Evolutionary conservation across 2,888 invertebrate genomes (phyloP).

Genomic region (Epinotia ramella): DNA sequence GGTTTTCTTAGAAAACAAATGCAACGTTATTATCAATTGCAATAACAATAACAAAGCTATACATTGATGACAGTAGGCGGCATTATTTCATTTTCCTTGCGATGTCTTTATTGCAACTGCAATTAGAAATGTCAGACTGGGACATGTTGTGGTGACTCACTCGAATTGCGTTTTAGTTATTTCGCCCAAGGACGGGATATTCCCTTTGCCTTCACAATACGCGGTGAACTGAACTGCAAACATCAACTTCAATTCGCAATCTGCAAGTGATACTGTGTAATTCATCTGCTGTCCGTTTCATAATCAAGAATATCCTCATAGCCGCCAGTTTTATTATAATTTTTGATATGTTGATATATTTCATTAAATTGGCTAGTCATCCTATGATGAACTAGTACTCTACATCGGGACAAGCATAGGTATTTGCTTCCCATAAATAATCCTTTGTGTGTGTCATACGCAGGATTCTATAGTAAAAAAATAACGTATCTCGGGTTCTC

Average conservation of each 20-base stretch:
- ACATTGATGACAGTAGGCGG: not conserved
- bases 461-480: not conserved
- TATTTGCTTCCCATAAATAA: not conserved
- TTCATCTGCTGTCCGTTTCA: not conserved
- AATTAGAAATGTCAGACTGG: not conserved
- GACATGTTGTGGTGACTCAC: conserved; percentile 24
- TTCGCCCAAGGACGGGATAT: conserved; percentile 14
- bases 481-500: not conserved
- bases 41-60: not conserved
- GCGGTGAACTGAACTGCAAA: not conserved
- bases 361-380: not conserved
- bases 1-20: not conserved
- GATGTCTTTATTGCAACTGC: not conserved
- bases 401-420: too few relatives aligned
- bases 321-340: not conserved
- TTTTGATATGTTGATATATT: not conserved
- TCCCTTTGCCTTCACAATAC: not conserved
- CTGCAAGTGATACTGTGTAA: not conserved
- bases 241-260: not conserved
- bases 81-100: not conserved
- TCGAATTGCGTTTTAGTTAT: conserved; percentile 27
- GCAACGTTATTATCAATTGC: not conserved
- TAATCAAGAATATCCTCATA: not conserved
- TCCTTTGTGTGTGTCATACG: not conserved
- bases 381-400: too few relatives aligned